These are phyloP conservation scores for Phorcus lineatus DNA, from an alignment of 2,888 invertebrate species.

Conservation along the genomic window DNA sequence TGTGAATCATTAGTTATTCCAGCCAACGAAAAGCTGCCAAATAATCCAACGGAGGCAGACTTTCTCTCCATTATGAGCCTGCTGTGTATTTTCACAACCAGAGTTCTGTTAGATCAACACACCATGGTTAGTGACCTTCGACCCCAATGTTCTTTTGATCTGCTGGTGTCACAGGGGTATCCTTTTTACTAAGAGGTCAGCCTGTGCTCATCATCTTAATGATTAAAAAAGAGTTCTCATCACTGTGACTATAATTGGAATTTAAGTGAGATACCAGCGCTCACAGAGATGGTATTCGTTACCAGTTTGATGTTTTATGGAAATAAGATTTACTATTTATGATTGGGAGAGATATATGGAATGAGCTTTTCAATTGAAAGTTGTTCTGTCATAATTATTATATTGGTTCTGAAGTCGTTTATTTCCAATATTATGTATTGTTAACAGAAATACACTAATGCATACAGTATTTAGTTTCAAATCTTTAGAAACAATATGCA, in stretches of 20 bases:
- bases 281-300: neutral
- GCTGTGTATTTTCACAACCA: constrained; percentile 9
- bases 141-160: neutral
- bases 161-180: neutral
- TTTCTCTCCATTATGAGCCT: constrained; percentile 9
- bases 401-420: no score
- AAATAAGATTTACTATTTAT: neutral
- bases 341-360: no score
- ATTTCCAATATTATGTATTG: neutral
- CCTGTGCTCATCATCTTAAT: neutral
- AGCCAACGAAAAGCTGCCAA: neutral
- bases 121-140: neutral
- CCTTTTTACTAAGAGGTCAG: neutral
- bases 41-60: neutral
- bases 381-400: no score
- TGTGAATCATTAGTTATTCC: neutral
- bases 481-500: neutral
- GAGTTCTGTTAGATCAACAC: neutral
- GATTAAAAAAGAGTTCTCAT: neutral
- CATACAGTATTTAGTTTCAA: neutral
- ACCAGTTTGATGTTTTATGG: neutral
- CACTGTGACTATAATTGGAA: neutral
- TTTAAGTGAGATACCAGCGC: no score
- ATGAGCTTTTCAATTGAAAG: no score
- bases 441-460: neutral